Evolutionary conservation across 1,140 invertebrate genomes (phyloP).

Genomic region (Drosophila eugracilis): DNA sequence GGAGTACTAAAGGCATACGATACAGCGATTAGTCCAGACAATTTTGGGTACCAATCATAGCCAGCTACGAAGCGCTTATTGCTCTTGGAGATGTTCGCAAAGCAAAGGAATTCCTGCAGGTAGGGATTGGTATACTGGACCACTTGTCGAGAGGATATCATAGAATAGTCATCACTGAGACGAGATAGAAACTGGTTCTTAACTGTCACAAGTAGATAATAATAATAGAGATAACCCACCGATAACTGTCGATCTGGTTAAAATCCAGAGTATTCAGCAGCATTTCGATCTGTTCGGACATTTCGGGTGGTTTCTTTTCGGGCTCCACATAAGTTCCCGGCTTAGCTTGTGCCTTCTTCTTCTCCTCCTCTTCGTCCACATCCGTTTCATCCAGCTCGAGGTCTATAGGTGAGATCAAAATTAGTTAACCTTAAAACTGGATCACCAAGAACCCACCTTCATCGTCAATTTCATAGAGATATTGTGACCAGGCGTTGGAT

Average conservation of each 20-base stretch:
- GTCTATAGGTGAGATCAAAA: slow-evolving; percentile 10
- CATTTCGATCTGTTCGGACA: slow-evolving; percentile 70
- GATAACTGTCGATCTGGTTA: slow-evolving; percentile 83
- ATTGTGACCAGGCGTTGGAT: slow-evolving; percentile 89
- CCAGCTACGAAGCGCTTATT: slow-evolving; percentile 86
- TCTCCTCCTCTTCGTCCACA: slow-evolving; percentile 71
- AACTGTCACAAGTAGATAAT: not conserved
- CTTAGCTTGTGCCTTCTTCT: slow-evolving; percentile 15
- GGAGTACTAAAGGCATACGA: slow-evolving; percentile 86
- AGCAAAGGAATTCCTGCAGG: slow-evolving; percentile 80
- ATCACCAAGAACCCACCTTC: slow-evolving; percentile 59
- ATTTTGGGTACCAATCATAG: slow-evolving; percentile 89
- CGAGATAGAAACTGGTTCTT: not conserved
- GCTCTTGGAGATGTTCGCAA: slow-evolving; percentile 82
- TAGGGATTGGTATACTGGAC: slow-evolving; percentile 69
- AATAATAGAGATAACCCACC: slow-evolving; percentile 40
- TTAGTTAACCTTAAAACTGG: not conserved
- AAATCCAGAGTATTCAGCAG: slow-evolving; percentile 79
- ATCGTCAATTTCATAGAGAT: slow-evolving; percentile 85
- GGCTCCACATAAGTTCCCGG: slow-evolving; percentile 11
- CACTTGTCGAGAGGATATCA: slow-evolving; percentile 63
- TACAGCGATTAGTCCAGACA: slow-evolving; percentile 88
- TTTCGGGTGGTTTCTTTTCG: slow-evolving; percentile 49
- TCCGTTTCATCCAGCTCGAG: slow-evolving; percentile 68
- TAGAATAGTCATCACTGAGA: slow-evolving; percentile 73